Base-by-base conservation (phyloP, 2,113 vertebrate genomes). In the Gambusia holbrooki region DNA sequence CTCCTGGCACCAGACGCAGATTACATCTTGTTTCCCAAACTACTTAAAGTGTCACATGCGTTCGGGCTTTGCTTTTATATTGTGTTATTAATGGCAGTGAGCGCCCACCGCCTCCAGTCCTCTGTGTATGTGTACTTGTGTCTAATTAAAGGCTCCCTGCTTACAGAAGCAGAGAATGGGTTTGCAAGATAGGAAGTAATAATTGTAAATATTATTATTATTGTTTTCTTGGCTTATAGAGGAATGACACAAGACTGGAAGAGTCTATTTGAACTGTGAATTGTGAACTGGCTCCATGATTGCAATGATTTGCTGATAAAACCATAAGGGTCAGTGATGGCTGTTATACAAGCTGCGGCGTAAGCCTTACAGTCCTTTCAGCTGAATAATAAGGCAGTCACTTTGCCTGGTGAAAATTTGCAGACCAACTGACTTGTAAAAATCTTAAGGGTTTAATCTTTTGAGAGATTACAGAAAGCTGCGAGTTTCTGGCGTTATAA, bases 41-140 rank as follows among this genome's bases (percentile, higher is more conserved):
- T 93, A 95, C 90, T 94, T 93, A 95, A 95, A 94, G 90, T 95
- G 94, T 94, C 93, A 93, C 92, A 87, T 88, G 84, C 90, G 90
- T 90, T 93, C 92, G 92, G 89, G 85, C 89, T 86, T 88, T 93
- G 92, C 93, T 93, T 94, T 95, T 93, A 93, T 94, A 92, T 92
- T 81, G 77, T 84, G 90, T 95, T 94, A 94, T 94, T 94, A 94
- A 95, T 89, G 92, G 84, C 89, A 84, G 83, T 40, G 83, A 88
- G 88, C 89, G 81, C 84, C 85, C 90, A 75, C 78, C 63, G 79
- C 85, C 90, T 65, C 86, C 79, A 66, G 84, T 82, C 81, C 51
- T 82, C 72, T 88, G 90, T 86, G 86, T 86, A 68, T 85, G 82
- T 77, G 83, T 85, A 86, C 76, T 88, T 82, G 87, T 89, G 87